These are phyloP conservation scores for Petrolisthes cinctipes DNA, from an alignment of 2,888 invertebrate genomes.

Conservation along the genomic window DNA sequence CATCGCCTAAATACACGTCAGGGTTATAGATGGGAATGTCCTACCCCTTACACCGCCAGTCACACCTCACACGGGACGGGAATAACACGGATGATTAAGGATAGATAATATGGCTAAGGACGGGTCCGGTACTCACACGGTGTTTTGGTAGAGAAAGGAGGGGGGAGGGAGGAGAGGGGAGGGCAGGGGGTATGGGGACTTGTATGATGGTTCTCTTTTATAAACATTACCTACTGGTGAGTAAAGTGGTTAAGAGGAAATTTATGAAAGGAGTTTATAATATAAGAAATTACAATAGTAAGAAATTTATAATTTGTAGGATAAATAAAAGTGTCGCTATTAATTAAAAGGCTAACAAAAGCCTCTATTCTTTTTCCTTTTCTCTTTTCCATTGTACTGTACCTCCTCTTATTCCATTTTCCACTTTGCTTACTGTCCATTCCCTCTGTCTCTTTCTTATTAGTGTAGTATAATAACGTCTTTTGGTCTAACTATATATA, in stretches of 20 bases:
- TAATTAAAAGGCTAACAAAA: too few species aligned
- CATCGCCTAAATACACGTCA: too few species aligned
- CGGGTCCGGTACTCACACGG: neutral
- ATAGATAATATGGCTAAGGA: neutral
- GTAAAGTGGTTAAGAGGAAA: neutral
- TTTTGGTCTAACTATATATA: too few species aligned
- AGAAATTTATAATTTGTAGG: too few species aligned
- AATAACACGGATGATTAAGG: neutral
- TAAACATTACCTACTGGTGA: too few species aligned
- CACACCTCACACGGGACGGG: neutral
- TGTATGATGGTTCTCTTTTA: neutral
- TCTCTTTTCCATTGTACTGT: neutral
- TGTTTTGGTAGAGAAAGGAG: constrained; percentile 2
- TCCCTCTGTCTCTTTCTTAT: too few species aligned
- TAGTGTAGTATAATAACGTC: too few species aligned
- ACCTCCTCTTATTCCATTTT: too few species aligned
- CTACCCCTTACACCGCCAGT: neutral
- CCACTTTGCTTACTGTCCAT: too few species aligned
- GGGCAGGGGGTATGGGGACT: neutral
- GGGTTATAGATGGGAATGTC: too few species aligned
- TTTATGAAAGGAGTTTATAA: neutral
- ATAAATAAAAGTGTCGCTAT: too few species aligned
- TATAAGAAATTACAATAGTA: neutral
- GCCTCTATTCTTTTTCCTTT: neutral
- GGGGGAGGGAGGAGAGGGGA: neutral